Base-by-base conservation (phyloP, 2,888 invertebrate species). In the Flexamia atlantica region DNA sequence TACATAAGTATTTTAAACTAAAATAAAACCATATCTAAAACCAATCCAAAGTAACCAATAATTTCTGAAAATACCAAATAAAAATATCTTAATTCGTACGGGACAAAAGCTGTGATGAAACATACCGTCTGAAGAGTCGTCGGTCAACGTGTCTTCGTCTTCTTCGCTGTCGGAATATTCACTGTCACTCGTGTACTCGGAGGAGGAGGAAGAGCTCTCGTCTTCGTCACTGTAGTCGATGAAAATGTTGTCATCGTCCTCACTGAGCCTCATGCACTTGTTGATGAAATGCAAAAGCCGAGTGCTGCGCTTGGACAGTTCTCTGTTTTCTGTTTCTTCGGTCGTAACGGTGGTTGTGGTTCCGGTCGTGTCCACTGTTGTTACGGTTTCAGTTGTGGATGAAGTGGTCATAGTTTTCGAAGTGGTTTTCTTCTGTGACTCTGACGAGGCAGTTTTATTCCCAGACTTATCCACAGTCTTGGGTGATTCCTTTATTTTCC, bases 101-200 rank as follows among this genome's bases (percentile, higher is more conserved):
- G 7, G 2, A 46, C 14, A 17, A 17, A 46, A 2, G 46, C 7
- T 14, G 9, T 60, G 20, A 17, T 4, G 12, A 7, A 32, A 79
- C 79, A 79, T 79, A 79, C 79, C 79, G 57, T 57, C 57, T 3
- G 76, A 46, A 9, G 50, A 30, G n/a, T 76, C 76, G 23, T 79
- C 79, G 20, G 79, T 76, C 40, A 70, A 46, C 5, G 79, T 53
- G 32, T 79, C 79, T 17, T 79, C 79, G 28, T 60, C 40, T n/a
- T n/a, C n/a, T n/a, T 70, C 76, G 17, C 50, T 50, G 36, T 79
- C 79, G 12, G 79, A 79, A 36, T 79, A 79, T 76, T 76, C 76
- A 28, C 76, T 76, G 20, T 79, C 79, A 50, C 76, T 76, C 3
- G 36, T 12, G 17, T 50, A 50, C 20, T 50, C 50, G 28, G 42